These are phyloP conservation scores for Diorhabda carinulata DNA, from an alignment of 1,140 invertebrate genomes.

Conservation along the genomic window DNA sequence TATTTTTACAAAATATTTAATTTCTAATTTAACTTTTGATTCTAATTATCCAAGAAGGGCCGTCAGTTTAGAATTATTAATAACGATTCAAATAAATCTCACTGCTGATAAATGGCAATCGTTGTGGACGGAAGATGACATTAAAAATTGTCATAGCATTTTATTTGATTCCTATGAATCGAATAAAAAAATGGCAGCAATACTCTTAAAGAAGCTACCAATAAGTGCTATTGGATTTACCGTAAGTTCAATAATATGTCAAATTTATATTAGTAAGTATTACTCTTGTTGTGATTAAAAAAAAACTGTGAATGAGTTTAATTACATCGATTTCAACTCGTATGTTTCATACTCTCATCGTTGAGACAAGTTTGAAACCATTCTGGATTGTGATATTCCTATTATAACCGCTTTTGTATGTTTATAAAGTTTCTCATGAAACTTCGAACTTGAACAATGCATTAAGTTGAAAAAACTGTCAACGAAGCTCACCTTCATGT, in stretches of 20 bases:
- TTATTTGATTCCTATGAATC: slow-evolving; percentile 35
- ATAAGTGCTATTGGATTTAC: slow-evolving; percentile 32
- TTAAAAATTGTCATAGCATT: slow-evolving; percentile 36
- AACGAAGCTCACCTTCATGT: too few species aligned
- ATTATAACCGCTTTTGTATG: too few species aligned
- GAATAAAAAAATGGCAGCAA: slow-evolving; percentile 36
- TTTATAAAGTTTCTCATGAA: too few species aligned
- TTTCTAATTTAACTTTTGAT: slow-evolving; percentile 30
- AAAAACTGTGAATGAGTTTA: too few species aligned
- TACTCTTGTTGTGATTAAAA: too few species aligned
- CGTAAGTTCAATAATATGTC: slow-evolving; percentile 14
- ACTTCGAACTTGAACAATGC: too few species aligned
- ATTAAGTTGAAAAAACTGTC: too few species aligned
- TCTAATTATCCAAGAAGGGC: slow-evolving; percentile 33
- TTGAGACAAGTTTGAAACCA: too few species aligned
- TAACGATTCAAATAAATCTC: slow-evolving; percentile 25
- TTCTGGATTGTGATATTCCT: too few species aligned
- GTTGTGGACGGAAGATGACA: slow-evolving; percentile 32
- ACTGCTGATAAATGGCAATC: slow-evolving; percentile 27
- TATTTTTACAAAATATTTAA: slow-evolving; percentile 27
- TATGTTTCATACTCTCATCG: too few species aligned
- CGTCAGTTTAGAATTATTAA: slow-evolving; percentile 28
- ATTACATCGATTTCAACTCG: too few species aligned
- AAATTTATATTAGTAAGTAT: too few species aligned
- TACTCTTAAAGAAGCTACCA: slow-evolving; percentile 32